Conservation (phyloP, 1,140 invertebrate species). For the Pissodes strobi region DNA sequence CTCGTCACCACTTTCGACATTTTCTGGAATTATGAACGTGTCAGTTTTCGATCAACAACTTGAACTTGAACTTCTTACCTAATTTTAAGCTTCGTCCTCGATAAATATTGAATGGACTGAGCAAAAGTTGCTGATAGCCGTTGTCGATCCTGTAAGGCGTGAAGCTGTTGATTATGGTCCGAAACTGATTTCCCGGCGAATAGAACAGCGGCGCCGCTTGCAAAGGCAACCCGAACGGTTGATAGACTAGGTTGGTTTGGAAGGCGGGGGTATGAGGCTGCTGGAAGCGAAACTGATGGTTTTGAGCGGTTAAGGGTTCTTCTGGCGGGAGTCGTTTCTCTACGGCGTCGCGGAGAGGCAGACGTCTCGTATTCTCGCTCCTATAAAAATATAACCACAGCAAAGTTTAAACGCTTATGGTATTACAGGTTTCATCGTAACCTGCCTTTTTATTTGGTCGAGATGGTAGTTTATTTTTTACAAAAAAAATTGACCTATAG, state of each 20-base stretch:
- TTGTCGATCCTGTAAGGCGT: slow-evolving; percentile 47
- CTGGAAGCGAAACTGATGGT: not conserved
- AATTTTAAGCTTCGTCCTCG: slow-evolving; percentile 32
- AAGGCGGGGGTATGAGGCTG: not conserved
- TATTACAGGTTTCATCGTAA: too few species aligned
- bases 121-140: slow-evolving; percentile 46
- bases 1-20: slow-evolving; percentile 1
- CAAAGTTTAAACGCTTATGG: not conserved
- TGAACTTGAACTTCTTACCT: slow-evolving; percentile 15
- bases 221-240: not conserved
- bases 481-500: too few species aligned
- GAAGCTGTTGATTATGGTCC: slow-evolving; percentile 30
- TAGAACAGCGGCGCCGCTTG: slow-evolving; percentile 3
- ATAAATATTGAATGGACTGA: slow-evolving; percentile 18
- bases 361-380: slow-evolving; percentile 42
- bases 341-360: slow-evolving; percentile 68
- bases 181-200: slow-evolving; percentile 31
- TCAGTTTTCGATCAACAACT: not conserved
- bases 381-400: slow-evolving; percentile 21
- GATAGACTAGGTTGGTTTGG: not conserved
- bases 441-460: too few species aligned
- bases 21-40: slow-evolving; percentile 4
- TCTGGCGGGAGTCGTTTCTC: slow-evolving; percentile 67
- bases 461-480: too few species aligned
- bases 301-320: slow-evolving; percentile 56